Evolutionary conservation across 2,113 vertebrate genomes (phyloP), one percentile per base, ranked within the genome.

Genomic region (Corythoichthys intestinalis): DNA sequence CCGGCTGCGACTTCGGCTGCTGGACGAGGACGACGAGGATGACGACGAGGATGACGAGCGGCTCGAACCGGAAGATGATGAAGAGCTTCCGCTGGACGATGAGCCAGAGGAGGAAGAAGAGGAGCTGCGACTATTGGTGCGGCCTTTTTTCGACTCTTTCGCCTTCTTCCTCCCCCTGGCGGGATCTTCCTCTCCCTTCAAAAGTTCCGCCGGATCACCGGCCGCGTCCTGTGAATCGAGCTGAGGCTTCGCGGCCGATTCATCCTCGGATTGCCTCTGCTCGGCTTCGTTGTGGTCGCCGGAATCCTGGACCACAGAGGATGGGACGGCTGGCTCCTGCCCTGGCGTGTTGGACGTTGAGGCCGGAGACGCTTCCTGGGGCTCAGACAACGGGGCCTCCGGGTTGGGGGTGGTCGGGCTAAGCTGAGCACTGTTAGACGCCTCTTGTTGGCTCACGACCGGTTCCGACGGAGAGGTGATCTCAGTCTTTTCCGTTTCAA

Each of bases 1-100:
- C 34, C 80, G 65, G 76, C 93, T 93, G 76, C 94, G 95, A n/a
- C 90, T 95, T 37, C 90, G 94, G 47, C 89, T 93, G 57, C 92
- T 94, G 73, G 94, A 94, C 0, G 92, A 96, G 3, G 93, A 94
- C 67, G 94, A 93, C 1, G 94, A 95, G 0, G 94, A 94, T n/a
- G 88, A 90, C 0, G 88, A 92, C 0, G 88, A 94, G 1, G 94
- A 95, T 0, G 94, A 95, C 44, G 91, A 96, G 68, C 79, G 94
- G 13, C 94, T 93, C 69, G 92, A 96, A 66, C 92, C 94, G 0
- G 88, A 90, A 39, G 91, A 91, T 0, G 89, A 95, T 50, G 91
- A 91, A 0, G 87, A 94, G 78, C 92, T 94, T 47, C 93, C 94
- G 49, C 91, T 95, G 76, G 94, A 96, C 0, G 94, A 96, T 0